Evolutionary conservation across 2,113 vertebrate genomes (phyloP).

Genomic region (Neogobius melanostomus): DNA sequence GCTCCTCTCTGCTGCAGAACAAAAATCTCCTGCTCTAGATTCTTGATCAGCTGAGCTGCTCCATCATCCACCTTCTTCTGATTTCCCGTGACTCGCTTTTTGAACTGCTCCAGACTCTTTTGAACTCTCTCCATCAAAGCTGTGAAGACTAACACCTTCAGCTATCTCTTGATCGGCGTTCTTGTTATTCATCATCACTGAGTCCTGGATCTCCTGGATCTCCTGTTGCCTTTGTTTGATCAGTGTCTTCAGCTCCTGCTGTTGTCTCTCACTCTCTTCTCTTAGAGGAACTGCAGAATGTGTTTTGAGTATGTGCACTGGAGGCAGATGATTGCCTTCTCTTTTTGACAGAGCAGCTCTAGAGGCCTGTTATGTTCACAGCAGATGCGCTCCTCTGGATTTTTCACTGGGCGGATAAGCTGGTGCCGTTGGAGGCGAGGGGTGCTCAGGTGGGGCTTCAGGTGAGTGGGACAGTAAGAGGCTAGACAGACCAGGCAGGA

Average conservation of each 20-base stretch:
- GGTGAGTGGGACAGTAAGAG: background rate
- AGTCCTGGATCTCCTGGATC: constrained; percentile 26
- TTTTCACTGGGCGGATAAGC: background rate
- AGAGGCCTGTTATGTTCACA: background rate
- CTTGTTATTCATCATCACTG: constrained; percentile 23
- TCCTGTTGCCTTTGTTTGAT: constrained; percentile 33
- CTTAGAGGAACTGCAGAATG: constrained; percentile 1
- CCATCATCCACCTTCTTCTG: background rate
- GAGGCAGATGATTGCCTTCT: background rate
- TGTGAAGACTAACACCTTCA: background rate
- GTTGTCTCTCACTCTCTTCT: constrained; percentile 1
- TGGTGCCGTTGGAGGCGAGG: constrained; percentile 1
- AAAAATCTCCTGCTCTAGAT: constrained; percentile 39
- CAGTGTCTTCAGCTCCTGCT: constrained; percentile 9
- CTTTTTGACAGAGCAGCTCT: background rate
- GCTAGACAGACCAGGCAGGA: constrained; percentile 11
- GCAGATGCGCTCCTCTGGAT: constrained; percentile 3
- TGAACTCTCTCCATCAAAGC: constrained; percentile 5
- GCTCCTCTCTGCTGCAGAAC: constrained; percentile 10
- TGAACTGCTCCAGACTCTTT: constrained; percentile 3
- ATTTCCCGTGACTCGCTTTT: constrained; percentile 1
- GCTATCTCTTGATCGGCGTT: constrained; percentile 23
- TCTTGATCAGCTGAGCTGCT: constrained; percentile 6
- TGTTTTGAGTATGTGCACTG: background rate
- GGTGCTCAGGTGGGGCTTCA: background rate